Base-by-base conservation (phyloP, 2,888 invertebrate species). In the Lepidochitona cinerea region DNA sequence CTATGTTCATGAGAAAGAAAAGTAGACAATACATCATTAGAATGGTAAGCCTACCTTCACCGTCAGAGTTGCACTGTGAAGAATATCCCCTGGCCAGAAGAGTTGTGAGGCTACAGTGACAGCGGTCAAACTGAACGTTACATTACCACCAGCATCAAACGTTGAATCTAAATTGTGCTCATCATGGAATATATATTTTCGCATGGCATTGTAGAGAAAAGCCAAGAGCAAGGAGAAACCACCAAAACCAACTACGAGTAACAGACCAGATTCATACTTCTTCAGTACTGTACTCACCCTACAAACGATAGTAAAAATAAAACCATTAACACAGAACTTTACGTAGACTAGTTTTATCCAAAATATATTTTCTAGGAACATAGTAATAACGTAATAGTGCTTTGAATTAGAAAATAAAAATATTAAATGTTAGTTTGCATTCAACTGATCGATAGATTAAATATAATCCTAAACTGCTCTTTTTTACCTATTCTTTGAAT, bases 131-230 rank as follows among this genome's bases (percentile, higher is more conserved):
- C 85, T 85, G 49, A 86, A 75, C 70, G 84, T 85, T 37, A 87
- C 86, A 78, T 87, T 86, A 37, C 87, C 87, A 32, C 87, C 87
- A 6, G 87, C 87, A 79, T 87, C 87, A 78, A 87, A 87, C 18
- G 87, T 87, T 41, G 87, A 86, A 74, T 87, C 87, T 49, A 87
- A 80, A 73, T 86, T 87, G 70, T 87, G 85, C 70, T 85, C 85
- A 67, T 87, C 87, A 59, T 87, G 87, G 73, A 85, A 87, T 18
- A 87, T 83, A 71, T 87, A 79, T 72, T 86, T 86, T 54, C 87
- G 75, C 53, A 86, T 81, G 52, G 84, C 83, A 74, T 87, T 87
- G 75, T 87, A 84, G 36, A 87, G 73, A 35, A 86, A 77, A 18
- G 87, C 87, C 14, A 87, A 81, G 26, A 87, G 79, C 49, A 87